A percentile compares a stretch with the other conserved stretches of the same genome.
phyloP scores from a whole-genome alignment of 1,140 invertebrate species.

The Ceratosolen fusciceps region DNA sequence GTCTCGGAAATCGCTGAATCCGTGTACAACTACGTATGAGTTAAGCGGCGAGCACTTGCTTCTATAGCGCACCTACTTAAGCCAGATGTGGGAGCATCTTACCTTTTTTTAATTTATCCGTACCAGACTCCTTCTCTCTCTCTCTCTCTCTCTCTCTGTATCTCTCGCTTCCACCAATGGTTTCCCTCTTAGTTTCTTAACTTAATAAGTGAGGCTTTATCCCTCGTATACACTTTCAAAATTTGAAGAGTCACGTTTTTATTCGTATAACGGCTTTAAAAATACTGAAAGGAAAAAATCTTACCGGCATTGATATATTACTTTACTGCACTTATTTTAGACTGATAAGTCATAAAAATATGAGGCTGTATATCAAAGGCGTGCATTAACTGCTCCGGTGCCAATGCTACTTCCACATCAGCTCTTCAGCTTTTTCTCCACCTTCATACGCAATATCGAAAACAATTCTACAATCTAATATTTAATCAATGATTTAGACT shows the following conservation, averaged over 20 bases:
- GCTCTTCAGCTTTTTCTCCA: neutral
- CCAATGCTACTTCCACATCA: neutral
- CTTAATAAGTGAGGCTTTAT: neutral
- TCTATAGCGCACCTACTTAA: conserved; percentile 17
- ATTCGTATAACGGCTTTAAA: neutral
- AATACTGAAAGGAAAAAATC: conserved; percentile 5
- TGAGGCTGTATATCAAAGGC: conserved; percentile 15
- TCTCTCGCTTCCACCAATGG: neutral
- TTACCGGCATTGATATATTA: conserved; percentile 6
- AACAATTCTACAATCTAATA: too few relatives aligned
- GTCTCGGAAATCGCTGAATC: conserved; percentile 22
- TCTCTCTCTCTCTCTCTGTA: neutral
- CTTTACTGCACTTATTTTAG: neutral
- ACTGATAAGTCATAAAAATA: conserved; percentile 27
- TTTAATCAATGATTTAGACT: too few relatives aligned
- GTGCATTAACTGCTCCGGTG: neutral
- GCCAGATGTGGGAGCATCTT: conserved; percentile 11
- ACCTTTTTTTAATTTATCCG: neutral
- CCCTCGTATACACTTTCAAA: neutral
- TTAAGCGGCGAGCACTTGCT: conserved; percentile 8
- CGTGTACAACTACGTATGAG: neutral
- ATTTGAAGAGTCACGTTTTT: neutral
- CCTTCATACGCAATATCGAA: too few relatives aligned
- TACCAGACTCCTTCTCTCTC: neutral
- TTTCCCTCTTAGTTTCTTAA: neutral